A percentile compares a stretch with the other conserved stretches of the same genome.
These are phyloP conservation scores for Myotis planiceps DNA, from an alignment of 2,797 vertebrate genomes.

Conservation along the genomic window DNA sequence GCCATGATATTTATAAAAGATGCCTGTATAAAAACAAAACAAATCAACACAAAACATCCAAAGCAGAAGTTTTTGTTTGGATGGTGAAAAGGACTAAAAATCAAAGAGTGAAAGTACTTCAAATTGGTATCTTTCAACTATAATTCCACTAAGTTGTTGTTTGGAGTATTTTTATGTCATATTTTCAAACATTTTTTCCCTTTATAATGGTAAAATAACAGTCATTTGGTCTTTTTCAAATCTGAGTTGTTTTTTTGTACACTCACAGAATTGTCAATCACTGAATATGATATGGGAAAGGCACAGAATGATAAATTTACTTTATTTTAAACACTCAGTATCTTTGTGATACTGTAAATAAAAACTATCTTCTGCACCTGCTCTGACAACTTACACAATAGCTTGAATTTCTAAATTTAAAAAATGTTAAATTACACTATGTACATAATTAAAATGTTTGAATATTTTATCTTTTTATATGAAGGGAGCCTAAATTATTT, in stretches of 20 bases:
- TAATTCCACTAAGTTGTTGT: conserved; percentile 63
- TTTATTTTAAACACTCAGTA: conserved; percentile 27
- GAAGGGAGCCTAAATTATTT: not conserved
- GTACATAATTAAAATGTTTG: not conserved
- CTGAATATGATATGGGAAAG: not conserved
- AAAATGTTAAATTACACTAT: not conserved
- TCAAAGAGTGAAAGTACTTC: conserved; percentile 70
- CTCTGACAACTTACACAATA: not conserved
- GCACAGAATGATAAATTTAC: not conserved
- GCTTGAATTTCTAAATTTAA: conserved; percentile 24
- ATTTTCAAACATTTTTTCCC: conserved; percentile 42
- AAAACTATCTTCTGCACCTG: not conserved
- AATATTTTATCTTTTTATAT: conserved; percentile 25
- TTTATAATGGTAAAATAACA: conserved; percentile 62
- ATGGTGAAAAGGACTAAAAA: conserved; percentile 59
- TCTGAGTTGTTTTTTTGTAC: conserved; percentile 56
- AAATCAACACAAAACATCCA: not conserved
- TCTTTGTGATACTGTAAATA: not conserved
- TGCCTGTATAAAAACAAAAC: conserved; percentile 38
- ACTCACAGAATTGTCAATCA: conserved; percentile 36
- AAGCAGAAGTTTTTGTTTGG: conserved; percentile 59
- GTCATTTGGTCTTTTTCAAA: conserved; percentile 68
- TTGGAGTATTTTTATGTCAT: conserved; percentile 56
- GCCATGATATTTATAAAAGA: conserved; percentile 25
- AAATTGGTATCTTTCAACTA: conserved; percentile 71